Evolutionary conservation across 2,888 invertebrate genomes (phyloP), one percentile per base, ranked within the genome.

Genomic region (Melikaiella ostensackeni): DNA sequence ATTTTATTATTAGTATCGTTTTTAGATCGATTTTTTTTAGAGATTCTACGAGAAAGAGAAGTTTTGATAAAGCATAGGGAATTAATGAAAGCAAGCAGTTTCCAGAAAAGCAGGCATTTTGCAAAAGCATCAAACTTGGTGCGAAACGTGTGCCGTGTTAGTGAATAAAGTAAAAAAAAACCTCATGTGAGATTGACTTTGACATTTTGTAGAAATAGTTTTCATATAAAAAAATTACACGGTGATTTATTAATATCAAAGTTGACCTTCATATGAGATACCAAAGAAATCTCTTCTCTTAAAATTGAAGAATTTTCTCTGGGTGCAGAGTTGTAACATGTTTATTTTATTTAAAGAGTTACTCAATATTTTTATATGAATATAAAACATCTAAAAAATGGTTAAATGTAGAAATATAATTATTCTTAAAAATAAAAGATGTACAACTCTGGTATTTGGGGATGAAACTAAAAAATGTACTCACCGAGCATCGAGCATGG

Each of bases 381-480:
- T 57, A 24, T 21, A 24, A 50, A 50, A 50, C 3, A 50, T 24
- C 8, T 1, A 24, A 13, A 57, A 57, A 59, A 1, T 50, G 3
- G 5, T 8, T 7, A 21, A 55, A 55, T 55, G 21, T 21, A 21
- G 5, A 55, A 8, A 21, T 13, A 6, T 6, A 9, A n/a, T 21
- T 21, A 55, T 7, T 9, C 4, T 21, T 24, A 9, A 11, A 55
- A 55, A 55, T 55, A 55, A 59, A 27, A 5, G 16, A 27, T 59
- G 59, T 59, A 59, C 59, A 59, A 59, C 59, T 59, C 59, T 59
- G 59, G 6, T 59, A 33, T 59, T 74, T 59, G 73, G 55, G 78
- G 80, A 77, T 80, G 79, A 77, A 84, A 79, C 86, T 82, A 86
- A 87, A 89, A 88, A 87, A 86, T 88, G 85, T 90, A 90, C 90